Conservation (phyloP, 2,113 vertebrate genomes). For the Festucalex cinctus region DNA sequence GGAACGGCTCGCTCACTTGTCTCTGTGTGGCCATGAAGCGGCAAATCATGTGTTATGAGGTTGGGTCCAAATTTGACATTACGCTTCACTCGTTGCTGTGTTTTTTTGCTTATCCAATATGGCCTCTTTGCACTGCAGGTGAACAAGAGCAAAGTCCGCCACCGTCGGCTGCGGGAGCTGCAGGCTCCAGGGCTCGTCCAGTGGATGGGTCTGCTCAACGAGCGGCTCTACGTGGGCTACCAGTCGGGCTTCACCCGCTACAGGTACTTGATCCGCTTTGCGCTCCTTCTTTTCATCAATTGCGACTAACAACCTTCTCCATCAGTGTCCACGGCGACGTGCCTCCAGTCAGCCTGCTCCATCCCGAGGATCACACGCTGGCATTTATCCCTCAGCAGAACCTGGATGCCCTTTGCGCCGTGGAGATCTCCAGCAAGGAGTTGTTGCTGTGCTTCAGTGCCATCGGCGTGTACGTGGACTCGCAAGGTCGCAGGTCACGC, state of each 20-base stretch:
- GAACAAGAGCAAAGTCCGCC: slow-evolving; percentile 87
- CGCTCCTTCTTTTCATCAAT: neutral
- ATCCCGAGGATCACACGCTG: slow-evolving; percentile 90
- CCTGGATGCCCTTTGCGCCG: slow-evolving; percentile 90
- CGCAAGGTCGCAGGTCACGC: slow-evolving; percentile 90
- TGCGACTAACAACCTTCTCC: neutral
- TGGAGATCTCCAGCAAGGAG: slow-evolving; percentile 95
- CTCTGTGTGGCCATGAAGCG: slow-evolving; percentile 95
- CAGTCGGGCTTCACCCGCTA: slow-evolving; percentile 91
- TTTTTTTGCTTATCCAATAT: neutral
- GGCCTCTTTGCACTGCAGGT: slow-evolving; percentile 47
- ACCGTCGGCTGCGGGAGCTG: slow-evolving; percentile 90
- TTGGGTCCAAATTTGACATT: slow-evolving; percentile 10
- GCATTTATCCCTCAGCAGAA: slow-evolving; percentile 88
- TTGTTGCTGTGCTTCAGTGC: slow-evolving; percentile 96
- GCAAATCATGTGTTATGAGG: slow-evolving; percentile 93
- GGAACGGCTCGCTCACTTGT: slow-evolving; percentile 82
- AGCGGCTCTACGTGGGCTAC: slow-evolving; percentile 90
- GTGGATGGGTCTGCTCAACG: slow-evolving; percentile 94
- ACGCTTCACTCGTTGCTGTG: neutral
- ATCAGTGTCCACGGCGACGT: slow-evolving; percentile 81
- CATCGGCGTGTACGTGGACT: slow-evolving; percentile 94
- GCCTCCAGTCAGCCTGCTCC: slow-evolving; percentile 82
- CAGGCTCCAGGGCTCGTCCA: slow-evolving; percentile 87
- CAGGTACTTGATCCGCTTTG: slow-evolving; percentile 35